phyloP scores from a whole-genome alignment of 2,888 invertebrate species.

The Octodonta nipae region DNA sequence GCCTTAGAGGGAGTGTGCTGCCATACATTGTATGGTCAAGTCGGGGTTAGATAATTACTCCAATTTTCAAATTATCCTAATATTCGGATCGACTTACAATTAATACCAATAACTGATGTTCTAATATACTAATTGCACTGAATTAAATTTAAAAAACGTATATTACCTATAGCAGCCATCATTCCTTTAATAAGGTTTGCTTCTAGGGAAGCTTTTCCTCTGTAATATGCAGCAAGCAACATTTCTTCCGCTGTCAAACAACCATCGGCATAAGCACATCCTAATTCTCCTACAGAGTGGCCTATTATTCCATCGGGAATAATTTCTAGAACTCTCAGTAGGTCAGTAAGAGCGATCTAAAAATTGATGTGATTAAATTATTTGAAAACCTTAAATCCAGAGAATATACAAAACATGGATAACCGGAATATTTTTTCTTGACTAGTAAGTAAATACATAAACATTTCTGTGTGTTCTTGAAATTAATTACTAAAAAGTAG shows the following conservation, averaged over 20 bases:
- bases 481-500: too few relatives aligned
- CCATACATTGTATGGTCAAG: too few relatives aligned
- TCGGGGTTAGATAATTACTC: too few relatives aligned
- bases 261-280: slow-evolving; percentile 90
- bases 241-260: slow-evolving; percentile 78
- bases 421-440: too few relatives aligned
- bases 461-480: background rate
- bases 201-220: slow-evolving; percentile 63
- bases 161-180: slow-evolving; percentile 79
- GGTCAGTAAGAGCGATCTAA: slow-evolving; percentile 39
- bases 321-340: slow-evolving; percentile 46
- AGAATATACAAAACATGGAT: too few relatives aligned
- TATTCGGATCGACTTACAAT: too few relatives aligned
- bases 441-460: background rate
- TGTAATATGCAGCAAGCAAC: slow-evolving; percentile 69
- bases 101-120: too few relatives aligned
- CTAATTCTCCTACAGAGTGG: slow-evolving; percentile 88
- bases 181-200: slow-evolving; percentile 58
- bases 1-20: too few relatives aligned
- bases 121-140: too few relatives aligned
- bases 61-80: too few relatives aligned
- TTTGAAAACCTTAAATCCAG: background rate
- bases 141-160: too few relatives aligned
- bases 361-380: slow-evolving; percentile 1
- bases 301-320: slow-evolving; percentile 63